Evolutionary conservation across 1,140 invertebrate genomes (phyloP), one percentile per base, ranked within the genome.

Genomic region (Helicoverpa zea): DNA sequence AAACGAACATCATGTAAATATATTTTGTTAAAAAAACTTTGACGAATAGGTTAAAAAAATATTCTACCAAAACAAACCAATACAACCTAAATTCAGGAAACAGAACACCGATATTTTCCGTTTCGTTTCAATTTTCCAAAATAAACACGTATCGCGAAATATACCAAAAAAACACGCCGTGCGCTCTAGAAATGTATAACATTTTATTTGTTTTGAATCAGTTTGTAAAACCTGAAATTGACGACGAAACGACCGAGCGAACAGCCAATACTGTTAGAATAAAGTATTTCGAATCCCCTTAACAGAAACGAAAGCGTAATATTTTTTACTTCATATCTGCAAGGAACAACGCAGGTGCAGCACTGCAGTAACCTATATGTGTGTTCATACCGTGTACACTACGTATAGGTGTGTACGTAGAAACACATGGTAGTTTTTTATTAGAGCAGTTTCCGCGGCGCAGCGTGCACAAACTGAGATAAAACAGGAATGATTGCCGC

Each of bases 401-500:
- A 77, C 61, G 52, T 74, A 81, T 64, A 82, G 77, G 61, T 54
- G 80, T 84, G 61, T 84, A 79, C 64, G 61, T 78, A 83, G 75
- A 63, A 84, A 83, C 83, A 89, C 84, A 86, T 86, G 85, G 85
- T 90, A 91, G 89, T 92, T 94, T 94, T 94, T 94, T 94, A 94
- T 94, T 92, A 89, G 88, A 84, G 82, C 89, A 87, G 91, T 92
- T 92, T 91, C 91, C 93, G 89, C 84, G 87, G 86, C 90, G 84
- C 86, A 87, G 90, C 88, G 89, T 93, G 92, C 90, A 87, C 91
- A 91, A 91, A 93, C 91, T 90, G 87, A 90, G 92, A 94, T 94
- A 94, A 93, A 93, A 91, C 92, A 91, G 88, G 86, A 94, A 93
- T 93, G 91, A 94, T 94, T 93, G 91, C 91, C 89, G 88, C 90